Evolutionary conservation across 2,888 invertebrate species (phyloP).

Genomic region (Tanypteryx hageni): DNA sequence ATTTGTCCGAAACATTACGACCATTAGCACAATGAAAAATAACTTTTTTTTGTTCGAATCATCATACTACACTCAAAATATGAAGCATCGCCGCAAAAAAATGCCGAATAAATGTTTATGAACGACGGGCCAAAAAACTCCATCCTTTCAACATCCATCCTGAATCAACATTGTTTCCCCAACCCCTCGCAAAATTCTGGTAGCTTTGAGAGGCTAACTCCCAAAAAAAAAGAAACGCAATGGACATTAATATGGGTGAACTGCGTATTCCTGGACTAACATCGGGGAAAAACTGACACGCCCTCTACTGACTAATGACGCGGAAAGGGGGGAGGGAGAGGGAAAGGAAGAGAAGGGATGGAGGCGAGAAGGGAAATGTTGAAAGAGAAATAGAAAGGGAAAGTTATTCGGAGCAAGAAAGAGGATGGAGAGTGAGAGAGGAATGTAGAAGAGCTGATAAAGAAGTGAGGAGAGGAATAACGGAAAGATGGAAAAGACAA

Average conservation of each 20-base stretch:
- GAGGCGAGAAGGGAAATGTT: not conserved
- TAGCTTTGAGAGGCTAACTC: not conserved
- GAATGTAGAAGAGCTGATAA: not conserved
- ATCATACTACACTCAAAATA: too few species aligned
- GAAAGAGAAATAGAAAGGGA: too few species aligned
- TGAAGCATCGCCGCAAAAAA: too few species aligned
- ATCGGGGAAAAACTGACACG: not conserved
- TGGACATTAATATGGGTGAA: slow-evolving; percentile 3
- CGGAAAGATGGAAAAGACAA: too few species aligned
- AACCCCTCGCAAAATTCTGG: not conserved
- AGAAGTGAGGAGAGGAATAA: too few species aligned
- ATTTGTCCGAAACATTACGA: too few species aligned
- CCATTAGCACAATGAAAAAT: too few species aligned
- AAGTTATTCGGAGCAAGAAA: not conserved
- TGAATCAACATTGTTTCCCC: not conserved
- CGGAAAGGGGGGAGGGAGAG: not conserved
- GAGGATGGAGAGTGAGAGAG: not conserved
- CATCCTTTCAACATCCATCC: not conserved
- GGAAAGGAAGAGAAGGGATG: not conserved
- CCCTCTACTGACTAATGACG: not conserved
- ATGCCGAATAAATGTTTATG: too few species aligned
- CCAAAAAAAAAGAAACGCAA: not conserved
- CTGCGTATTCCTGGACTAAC: slow-evolving; percentile 15
- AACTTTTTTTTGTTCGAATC: too few species aligned
- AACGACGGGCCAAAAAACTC: not conserved